Evolutionary conservation across 2,113 vertebrate species (phyloP).

Genomic region (Chrysemys picta): DNA sequence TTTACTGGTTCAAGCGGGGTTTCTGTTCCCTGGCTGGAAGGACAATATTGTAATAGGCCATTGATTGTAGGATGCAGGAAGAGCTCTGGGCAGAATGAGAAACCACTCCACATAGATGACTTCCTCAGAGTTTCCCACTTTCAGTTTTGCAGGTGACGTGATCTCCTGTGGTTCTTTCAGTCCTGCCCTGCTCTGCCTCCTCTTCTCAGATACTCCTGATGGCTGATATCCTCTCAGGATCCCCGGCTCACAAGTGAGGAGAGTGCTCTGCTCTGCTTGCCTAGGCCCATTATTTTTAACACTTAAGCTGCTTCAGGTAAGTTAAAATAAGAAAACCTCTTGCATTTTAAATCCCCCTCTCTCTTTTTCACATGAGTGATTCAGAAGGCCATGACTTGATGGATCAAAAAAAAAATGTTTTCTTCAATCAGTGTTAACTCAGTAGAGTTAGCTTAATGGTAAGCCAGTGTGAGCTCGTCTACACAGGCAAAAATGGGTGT

Average conservation of each 20-base stretch:
- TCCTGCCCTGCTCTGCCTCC: constrained; percentile 25
- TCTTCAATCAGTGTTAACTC: rapidly evolving
- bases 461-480: rapidly evolving
- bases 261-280: not conserved
- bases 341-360: rapidly evolving
- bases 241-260: not conserved
- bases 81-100: constrained; percentile 20
- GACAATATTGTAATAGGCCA: constrained; percentile 14
- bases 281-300: not conserved
- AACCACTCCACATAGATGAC: not conserved
- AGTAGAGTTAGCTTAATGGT: rapidly evolving
- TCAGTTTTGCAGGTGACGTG: not conserved
- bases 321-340: not conserved
- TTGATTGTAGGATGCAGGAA: not conserved
- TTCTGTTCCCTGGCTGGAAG: not conserved
- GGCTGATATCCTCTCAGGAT: not conserved
- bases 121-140: not conserved
- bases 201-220: not conserved
- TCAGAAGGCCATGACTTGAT: not conserved
- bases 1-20: not conserved
- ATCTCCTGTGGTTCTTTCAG: not conserved
- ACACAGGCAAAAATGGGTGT: rapidly evolving
- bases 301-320: not conserved
- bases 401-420: not conserved
- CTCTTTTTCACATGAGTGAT: not conserved